A percentile compares a stretch with the other conserved stretches of the same genome.
Evolutionary conservation across 2,113 vertebrate species (phyloP).

Genomic region (Sceloporus tristichus): DNA sequence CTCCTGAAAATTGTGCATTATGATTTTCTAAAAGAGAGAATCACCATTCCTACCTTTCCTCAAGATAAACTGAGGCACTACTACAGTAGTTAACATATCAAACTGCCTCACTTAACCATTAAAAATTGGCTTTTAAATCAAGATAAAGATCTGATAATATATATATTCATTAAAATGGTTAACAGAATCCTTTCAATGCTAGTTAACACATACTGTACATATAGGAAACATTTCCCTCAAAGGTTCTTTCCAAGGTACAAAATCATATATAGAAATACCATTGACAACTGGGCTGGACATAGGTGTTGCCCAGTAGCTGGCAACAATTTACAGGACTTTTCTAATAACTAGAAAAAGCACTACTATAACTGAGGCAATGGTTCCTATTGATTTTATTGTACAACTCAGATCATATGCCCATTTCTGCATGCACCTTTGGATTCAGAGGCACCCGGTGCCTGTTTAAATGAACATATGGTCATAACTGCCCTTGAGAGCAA

Average conservation of each 20-base stretch:
- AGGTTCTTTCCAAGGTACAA: background rate
- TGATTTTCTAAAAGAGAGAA: background rate
- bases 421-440: background rate
- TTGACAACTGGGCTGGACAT: background rate
- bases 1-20: background rate
- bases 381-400: background rate
- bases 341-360: too few relatives aligned
- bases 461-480: background rate
- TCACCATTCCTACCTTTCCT: background rate
- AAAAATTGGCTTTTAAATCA: background rate
- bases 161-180: background rate
- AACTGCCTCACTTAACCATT: background rate
- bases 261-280: background rate
- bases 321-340: background rate
- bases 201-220: background rate
- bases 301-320: background rate
- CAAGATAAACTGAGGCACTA: background rate
- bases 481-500: background rate
- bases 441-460: background rate
- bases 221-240: background rate
- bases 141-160: background rate
- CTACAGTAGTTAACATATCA: background rate
- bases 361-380: background rate
- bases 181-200: background rate
- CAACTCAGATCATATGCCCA: background rate